Evolutionary conservation across 2,888 invertebrate species (phyloP), one percentile per base, ranked within the genome.

Genomic region (Schrankia costaestrigalis): DNA sequence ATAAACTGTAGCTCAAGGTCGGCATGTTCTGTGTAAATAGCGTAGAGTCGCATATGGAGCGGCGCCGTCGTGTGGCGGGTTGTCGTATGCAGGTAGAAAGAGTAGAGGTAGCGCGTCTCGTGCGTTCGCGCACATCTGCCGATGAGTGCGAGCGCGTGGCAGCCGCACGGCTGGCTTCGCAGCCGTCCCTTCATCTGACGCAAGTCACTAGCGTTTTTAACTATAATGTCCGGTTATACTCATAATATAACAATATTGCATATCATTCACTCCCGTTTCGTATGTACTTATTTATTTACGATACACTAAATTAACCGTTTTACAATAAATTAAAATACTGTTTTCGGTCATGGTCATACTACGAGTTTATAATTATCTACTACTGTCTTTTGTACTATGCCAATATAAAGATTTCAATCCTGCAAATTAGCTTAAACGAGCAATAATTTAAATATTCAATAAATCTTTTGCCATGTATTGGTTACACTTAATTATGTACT

Each of bases 121-220:
- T 65, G 74, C 69, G 67, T 46, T 37, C 49, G 69, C 72, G 65
- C 71, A 75, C 84, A 83, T 83, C 84, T 82, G 82, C 78, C 72
- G 56, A 58, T 58, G 63, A 26, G 63, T 57, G 32, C 27, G 42
- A 48, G 48, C 57, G 57, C 54, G 54, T 56, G 57, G 54, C 54
- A 42, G 43, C 45, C 54, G 49, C 41, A 21, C 32, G 25, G 29
- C 30, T 38, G 28, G 38, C 54, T 51, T 48, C 48, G 46, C 56
- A 59, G 48, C 55, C 60, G 54, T 56, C 51, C 42, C 41, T 46
- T 38, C 47, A 33, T 27, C 31, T 46, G 60, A 56, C 50, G 51
- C 56, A 56, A 67, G 60, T 46, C 43, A 60, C 46, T 51, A 59
- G 65, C 56, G 56, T 46, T 47, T 42, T 56, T 49, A 41, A 42